Evolutionary conservation across 2,113 vertebrate species (phyloP), one percentile per base, ranked within the genome.

Genomic region (Garra rufa): DNA sequence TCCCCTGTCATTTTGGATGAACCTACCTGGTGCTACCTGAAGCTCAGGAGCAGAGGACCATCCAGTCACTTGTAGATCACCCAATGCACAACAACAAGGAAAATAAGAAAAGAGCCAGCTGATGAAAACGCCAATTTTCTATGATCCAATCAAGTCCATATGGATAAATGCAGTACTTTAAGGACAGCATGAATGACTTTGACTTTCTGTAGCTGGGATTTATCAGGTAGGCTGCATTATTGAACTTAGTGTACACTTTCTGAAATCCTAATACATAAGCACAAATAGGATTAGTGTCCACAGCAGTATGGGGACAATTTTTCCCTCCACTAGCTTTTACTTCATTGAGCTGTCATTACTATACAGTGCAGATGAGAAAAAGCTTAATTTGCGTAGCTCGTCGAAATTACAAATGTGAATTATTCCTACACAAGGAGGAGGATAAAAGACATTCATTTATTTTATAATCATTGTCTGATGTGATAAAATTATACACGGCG

Each of bases 391-490:
- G 76, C 26, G 38, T 55, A 55, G 52, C 52, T n/a, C 1, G 52
- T 28, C 7, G 3, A 61, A 14, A 19, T 6, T 46, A 46, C 2
- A 28, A 52, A 76, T n/a, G 11, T 4, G 48, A 34, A 71, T 44
- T 71, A 13, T 44, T 71, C 38, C 21, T 4, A 44, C 21, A n/a
- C 9, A n/a, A 30, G 10, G 8, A 57, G n/a, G 11, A 77, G 11
- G 52, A 50, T 19, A 50, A 75, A 28, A 76, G 48, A 19, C 19
- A 15, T 8, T 57, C 7, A 77, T 73, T 52, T 73, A n/a, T 52
- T 74, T 69, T 9, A 8, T 86, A 15, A 77, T 19, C n/a, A 19
- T 28, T 48, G 79, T 70, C 41, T 82, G 30, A 52, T 63, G 11
- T 44, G 3, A 4, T 24, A 21, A 34, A 76, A 28, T 46, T 5